phyloP scores from a whole-genome alignment of 2,888 invertebrate genomes.

The Nephrotoma appendiculata region DNA sequence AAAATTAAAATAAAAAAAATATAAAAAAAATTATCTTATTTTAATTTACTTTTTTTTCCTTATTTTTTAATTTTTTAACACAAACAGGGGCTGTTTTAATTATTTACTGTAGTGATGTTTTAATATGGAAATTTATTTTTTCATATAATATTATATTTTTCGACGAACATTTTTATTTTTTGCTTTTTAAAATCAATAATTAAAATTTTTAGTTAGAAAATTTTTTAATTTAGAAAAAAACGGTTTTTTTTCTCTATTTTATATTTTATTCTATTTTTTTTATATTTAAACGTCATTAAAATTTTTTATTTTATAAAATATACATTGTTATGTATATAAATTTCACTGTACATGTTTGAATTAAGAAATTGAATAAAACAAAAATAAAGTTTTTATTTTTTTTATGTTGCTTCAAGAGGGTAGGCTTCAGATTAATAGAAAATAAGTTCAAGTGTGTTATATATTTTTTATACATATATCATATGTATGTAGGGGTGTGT shows the following conservation, averaged over 20 bases:
- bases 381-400: neutral
- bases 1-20: neutral
- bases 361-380: neutral
- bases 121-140: neutral
- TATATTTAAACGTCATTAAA: constrained; percentile 1
- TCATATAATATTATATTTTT: neutral
- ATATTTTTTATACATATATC: neutral
- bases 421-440: neutral
- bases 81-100: constrained; percentile 16
- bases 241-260: neutral
- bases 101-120: constrained; percentile 5
- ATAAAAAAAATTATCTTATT: neutral
- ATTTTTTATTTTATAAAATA: neutral
- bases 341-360: constrained; percentile 1
- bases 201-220: neutral
- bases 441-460: neutral
- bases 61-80: constrained; percentile 9
- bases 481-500: neutral
- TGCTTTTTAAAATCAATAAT: neutral
- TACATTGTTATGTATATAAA: neutral
- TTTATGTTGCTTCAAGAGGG: neutral
- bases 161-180: neutral
- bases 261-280: neutral
- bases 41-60: neutral
- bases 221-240: neutral